These are phyloP conservation scores for Ptychochromis oligacanthus DNA, from an alignment of 2,113 vertebrate species.

Conservation along the genomic window DNA sequence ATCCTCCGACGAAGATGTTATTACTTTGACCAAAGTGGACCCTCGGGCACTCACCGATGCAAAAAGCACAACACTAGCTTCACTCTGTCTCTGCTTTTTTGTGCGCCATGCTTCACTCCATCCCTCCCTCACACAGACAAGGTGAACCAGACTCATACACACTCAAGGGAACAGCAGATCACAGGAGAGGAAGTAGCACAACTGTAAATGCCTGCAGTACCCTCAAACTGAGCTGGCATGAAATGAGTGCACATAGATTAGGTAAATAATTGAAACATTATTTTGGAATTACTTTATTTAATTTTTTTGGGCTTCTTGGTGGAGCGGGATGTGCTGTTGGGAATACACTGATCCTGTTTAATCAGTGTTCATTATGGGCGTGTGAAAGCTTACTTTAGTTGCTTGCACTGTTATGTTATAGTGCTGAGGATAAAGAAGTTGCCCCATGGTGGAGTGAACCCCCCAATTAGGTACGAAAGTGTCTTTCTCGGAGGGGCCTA, in stretches of 20 bases:
- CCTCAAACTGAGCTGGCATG: not conserved
- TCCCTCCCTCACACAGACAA: not conserved
- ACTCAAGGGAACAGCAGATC: not conserved
- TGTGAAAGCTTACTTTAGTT: constrained; percentile 25
- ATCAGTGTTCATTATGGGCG: constrained; percentile 46
- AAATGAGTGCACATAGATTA: not conserved
- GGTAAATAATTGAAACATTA: not conserved
- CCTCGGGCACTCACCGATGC: not conserved
- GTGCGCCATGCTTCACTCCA: not conserved
- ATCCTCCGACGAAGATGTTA: not conserved
- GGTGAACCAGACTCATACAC: not conserved
- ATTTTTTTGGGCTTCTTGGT: not conserved
- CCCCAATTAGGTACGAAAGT: constrained; percentile 59
- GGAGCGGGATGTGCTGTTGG: not conserved
- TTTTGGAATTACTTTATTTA: not conserved
- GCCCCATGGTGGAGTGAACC: constrained; percentile 21
- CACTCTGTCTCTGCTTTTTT: not conserved
- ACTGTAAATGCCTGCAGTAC: not conserved
- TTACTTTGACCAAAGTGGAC: not conserved
- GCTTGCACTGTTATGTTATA: constrained; percentile 27
- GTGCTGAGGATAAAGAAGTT: constrained; percentile 17
- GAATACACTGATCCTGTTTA: constrained; percentile 33
- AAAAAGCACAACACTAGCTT: not conserved
- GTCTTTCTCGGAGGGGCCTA: constrained; percentile 43
- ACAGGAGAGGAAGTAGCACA: not conserved